Evolutionary conservation across 2,888 invertebrate genomes (phyloP).

Genomic region (Hypselothyrea guttata): DNA sequence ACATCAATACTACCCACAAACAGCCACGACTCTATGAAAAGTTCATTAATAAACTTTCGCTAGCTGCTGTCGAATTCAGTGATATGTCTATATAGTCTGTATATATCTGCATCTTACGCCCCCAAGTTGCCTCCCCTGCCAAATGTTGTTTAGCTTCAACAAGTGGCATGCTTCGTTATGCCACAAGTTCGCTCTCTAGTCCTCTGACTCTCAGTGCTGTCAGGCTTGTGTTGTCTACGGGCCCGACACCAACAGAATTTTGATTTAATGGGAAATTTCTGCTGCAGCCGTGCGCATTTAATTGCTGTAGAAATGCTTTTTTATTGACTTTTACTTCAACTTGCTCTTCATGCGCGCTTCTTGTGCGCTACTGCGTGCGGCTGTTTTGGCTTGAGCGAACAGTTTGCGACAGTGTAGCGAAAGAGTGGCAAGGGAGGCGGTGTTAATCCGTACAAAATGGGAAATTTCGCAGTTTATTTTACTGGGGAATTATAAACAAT

Average conservation of each 20-base stretch:
- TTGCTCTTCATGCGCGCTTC: constrained; percentile 44
- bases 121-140: neutral
- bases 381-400: neutral
- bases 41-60: constrained; percentile 75
- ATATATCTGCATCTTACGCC: constrained; percentile 15
- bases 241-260: constrained; percentile 63
- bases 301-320: constrained; percentile 71
- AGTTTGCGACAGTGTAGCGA: too few relatives aligned
- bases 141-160: constrained; percentile 62
- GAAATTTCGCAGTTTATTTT: too few relatives aligned
- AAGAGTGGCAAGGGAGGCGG: too few relatives aligned
- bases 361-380: constrained; percentile 12
- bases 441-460: too few relatives aligned
- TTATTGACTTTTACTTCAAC: constrained; percentile 70
- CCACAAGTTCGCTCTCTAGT: constrained; percentile 15
- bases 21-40: constrained; percentile 47
- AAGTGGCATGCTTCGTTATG: constrained; percentile 58
- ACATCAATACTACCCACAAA: constrained; percentile 31
- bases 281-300: constrained; percentile 63
- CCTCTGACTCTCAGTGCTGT: constrained; percentile 24
- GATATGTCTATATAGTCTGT: constrained; percentile 1
- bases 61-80: constrained; percentile 69
- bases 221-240: constrained; percentile 46
- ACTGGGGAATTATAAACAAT: too few relatives aligned
- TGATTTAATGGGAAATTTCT: constrained; percentile 68